phyloP scores from a whole-genome alignment of 2,888 invertebrate genomes.

The Chromoteleia sp. region DNA sequence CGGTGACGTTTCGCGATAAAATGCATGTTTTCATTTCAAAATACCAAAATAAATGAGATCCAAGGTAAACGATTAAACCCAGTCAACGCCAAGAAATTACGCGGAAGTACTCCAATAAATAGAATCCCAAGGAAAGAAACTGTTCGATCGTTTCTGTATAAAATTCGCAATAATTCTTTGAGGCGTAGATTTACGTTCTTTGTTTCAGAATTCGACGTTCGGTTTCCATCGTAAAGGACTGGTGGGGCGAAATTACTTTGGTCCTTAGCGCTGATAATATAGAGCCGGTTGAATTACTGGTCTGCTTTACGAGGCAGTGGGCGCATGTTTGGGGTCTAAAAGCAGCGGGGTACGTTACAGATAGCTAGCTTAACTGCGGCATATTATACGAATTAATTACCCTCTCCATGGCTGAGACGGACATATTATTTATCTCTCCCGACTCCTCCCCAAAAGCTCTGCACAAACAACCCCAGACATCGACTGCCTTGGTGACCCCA shows the following conservation, averaged over 20 bases:
- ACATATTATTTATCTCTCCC: constrained; percentile 83
- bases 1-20: constrained; percentile 66
- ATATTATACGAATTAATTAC: constrained; percentile 85
- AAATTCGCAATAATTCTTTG: constrained; percentile 63
- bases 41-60: constrained; percentile 62
- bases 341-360: constrained; percentile 78
- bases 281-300: constrained; percentile 73
- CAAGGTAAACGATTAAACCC: constrained; percentile 43
- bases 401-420: constrained; percentile 78
- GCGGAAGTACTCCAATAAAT: constrained; percentile 52
- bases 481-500: constrained; percentile 73
- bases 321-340: constrained; percentile 69
- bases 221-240: constrained; percentile 60
- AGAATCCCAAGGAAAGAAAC: constrained; percentile 48
- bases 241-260: constrained; percentile 75
- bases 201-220: constrained; percentile 69
- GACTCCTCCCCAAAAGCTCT: constrained; percentile 69
- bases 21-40: constrained; percentile 63
- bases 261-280: constrained; percentile 78
- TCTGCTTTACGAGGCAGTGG: constrained; percentile 69
- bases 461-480: constrained; percentile 65
- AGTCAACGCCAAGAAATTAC: constrained; percentile 50
- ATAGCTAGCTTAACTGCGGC: constrained; percentile 84
- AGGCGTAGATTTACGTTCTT: constrained; percentile 62
- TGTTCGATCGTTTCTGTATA: constrained; percentile 44